Conservation (phyloP, 2,888 invertebrate genomes). For the Cerastoderma edule region DNA sequence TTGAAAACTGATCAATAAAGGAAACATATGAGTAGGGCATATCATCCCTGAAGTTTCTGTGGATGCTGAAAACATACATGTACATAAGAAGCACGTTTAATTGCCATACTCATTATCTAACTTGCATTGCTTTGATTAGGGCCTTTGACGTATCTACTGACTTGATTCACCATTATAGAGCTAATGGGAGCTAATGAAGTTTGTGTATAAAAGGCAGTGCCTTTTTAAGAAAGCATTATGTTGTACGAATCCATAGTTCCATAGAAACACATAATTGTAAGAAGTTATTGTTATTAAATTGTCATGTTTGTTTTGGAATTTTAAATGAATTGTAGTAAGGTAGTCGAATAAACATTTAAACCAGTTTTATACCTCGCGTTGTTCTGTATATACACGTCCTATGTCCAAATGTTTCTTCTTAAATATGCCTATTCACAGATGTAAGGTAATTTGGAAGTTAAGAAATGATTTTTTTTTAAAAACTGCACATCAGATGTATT, state of each 20-base stretch:
- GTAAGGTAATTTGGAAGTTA: too few relatives aligned
- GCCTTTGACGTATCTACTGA: not conserved
- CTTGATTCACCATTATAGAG: too few relatives aligned
- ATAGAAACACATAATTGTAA: too few relatives aligned
- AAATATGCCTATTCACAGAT: too few relatives aligned
- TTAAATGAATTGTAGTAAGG: conserved; percentile 22
- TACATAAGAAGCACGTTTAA: not conserved
- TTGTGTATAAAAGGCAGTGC: conserved; percentile 4
- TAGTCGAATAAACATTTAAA: conserved; percentile 24
- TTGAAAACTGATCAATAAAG: too few relatives aligned
- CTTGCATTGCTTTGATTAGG: not conserved
- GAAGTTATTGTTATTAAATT: too few relatives aligned
- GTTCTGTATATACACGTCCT: too few relatives aligned
- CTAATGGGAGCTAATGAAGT: too few relatives aligned
- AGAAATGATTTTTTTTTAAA: too few relatives aligned
- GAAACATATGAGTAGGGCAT: not conserved
- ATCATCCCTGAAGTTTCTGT: not conserved
- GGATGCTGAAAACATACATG: not conserved
- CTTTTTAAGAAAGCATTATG: conserved; percentile 12
- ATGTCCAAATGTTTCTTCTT: too few relatives aligned
- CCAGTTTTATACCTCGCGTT: too few relatives aligned
- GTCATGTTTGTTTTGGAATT: conserved; percentile 17
- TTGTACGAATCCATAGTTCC: conserved; percentile 8
- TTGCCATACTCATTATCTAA: not conserved
- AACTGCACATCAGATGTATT: too few relatives aligned